A percentile compares a stretch with the other conserved stretches of the same genome.
These are phyloP conservation scores for Microctonus brassicae DNA, from an alignment of 2,888 invertebrate genomes.

Conservation along the genomic window DNA sequence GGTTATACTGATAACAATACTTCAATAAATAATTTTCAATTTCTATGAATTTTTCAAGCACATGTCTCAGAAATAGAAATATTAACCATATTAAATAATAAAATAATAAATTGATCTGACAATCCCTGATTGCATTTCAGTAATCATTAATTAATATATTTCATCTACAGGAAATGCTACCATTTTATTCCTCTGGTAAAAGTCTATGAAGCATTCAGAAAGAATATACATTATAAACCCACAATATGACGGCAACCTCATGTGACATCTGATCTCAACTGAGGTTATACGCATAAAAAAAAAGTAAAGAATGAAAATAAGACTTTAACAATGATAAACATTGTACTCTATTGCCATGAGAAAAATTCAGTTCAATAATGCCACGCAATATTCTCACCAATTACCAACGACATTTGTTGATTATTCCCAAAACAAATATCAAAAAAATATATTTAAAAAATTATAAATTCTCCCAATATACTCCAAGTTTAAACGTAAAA, in stretches of 20 bases:
- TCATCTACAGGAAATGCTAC: neutral
- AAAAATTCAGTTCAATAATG: neutral
- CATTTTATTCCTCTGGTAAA: neutral
- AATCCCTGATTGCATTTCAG: neutral
- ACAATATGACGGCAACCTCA: slow-evolving; percentile 53
- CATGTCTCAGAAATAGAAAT: neutral
- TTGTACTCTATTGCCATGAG: neutral
- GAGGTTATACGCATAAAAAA: slow-evolving; percentile 43
- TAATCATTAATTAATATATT: too few species aligned
- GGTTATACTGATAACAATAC: neutral
- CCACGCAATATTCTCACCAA: neutral
- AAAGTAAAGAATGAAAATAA: slow-evolving; percentile 12
- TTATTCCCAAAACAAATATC: neutral
- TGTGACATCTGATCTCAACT: slow-evolving; percentile 49
- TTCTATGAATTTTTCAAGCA: neutral
- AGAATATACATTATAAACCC: slow-evolving; percentile 57
- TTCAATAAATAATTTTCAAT: neutral
- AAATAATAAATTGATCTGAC: neutral
- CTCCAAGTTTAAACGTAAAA: too few species aligned
- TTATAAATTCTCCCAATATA: too few species aligned
- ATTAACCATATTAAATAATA: neutral
- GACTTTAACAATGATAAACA: neutral
- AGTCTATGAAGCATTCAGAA: neutral
- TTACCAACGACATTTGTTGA: neutral
- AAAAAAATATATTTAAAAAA: too few species aligned